These are phyloP conservation scores for Brachionus rubens DNA, from an alignment of 1,140 invertebrate species.

Conservation along the genomic window DNA sequence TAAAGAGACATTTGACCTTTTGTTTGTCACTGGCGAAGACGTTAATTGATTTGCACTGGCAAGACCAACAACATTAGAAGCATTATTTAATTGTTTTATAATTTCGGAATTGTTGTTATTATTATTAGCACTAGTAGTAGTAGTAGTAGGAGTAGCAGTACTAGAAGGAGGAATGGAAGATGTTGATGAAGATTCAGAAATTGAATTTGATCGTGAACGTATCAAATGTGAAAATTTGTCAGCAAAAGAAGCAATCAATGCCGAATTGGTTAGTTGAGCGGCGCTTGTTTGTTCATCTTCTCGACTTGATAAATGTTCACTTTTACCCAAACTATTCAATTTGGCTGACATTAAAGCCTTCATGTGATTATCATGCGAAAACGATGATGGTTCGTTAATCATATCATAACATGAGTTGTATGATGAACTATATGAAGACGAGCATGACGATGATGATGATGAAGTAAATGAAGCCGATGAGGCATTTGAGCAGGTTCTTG, in stretches of 20 bases:
- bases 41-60: too few relatives aligned
- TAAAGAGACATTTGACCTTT: too few relatives aligned
- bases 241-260: background rate
- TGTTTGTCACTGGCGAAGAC: background rate
- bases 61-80: background rate
- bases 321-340: too few relatives aligned
- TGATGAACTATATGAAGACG: background rate
- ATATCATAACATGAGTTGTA: too few relatives aligned
- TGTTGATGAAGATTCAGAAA: background rate
- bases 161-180: background rate
- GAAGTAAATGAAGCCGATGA: conserved; percentile 8
- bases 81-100: background rate
- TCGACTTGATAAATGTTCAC: too few relatives aligned
- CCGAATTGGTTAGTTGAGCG: background rate
- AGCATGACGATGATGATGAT: background rate
- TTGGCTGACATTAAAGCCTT: conserved; percentile 6
- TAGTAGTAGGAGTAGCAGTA: too few relatives aligned
- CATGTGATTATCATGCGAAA: background rate
- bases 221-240: conserved; percentile 36
- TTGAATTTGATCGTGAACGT: background rate
- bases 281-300: background rate
- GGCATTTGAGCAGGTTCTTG: background rate
- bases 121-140: too few relatives aligned
- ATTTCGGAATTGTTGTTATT: background rate
- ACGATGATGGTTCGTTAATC: too few relatives aligned